Evolutionary conservation across 2,888 invertebrate genomes (phyloP), one percentile per base, ranked within the genome.

Genomic region (Epirrhoe alternata): DNA sequence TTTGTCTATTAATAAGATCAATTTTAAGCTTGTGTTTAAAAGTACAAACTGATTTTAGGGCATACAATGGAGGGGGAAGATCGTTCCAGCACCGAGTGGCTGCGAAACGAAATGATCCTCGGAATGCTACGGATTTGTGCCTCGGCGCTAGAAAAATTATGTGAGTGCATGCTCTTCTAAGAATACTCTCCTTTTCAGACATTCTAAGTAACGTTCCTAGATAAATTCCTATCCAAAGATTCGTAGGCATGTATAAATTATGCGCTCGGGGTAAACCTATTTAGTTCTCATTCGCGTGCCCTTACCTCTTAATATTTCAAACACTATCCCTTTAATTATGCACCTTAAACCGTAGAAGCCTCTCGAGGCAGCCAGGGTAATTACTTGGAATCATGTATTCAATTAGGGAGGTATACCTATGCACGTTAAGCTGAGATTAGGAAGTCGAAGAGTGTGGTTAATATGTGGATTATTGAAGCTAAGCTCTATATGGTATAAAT

Each of bases 261-360:
- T 53, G 35, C 35, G 45, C n/a, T 30, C 16, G 35, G 51, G 33
- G 62, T 59, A 51, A 58, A 55, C 58, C 59, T 66, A 66, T 62
- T 66, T 62, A 62, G 61, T 35, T 62, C 66, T 58, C 66, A 59
- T 62, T 62, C 47, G 14, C 51, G 1, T 59, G 55, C 59, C 66
- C 53, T 50, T 56, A 31, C 60, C 60, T 12, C 60, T 67, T 53
- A 75, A 75, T 74, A 75, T 72, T 74, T 73, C 61, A 72, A 57
- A 61, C 61, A 61, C 60, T 55, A 69, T 69, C 66, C 66, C 63
- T 72, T 74, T 61, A 72, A 71, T 68, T 70, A 74, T 71, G 65
- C 49, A 69, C 31, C 35, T 33, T 53, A 65, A 68, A 47, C 61
- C 58, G 57, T 63, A 52, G 55, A 59, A 62, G 54, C 55, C 33